phyloP scores from a whole-genome alignment of 2,113 vertebrate species.

The Climacteris rufus region DNA sequence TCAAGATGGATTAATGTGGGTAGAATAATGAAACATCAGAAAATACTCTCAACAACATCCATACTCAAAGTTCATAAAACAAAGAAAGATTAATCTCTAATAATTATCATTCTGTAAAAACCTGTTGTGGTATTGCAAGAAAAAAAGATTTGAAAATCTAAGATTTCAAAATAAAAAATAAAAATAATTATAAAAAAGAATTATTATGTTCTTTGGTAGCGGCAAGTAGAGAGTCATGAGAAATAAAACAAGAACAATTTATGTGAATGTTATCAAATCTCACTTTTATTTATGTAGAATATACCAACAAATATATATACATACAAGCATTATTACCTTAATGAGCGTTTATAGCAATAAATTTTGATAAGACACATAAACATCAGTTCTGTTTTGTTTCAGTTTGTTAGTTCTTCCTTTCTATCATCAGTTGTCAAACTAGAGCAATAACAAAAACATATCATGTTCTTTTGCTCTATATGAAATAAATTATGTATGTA shows the following conservation, averaged over 20 bases:
- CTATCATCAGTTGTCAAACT: not conserved
- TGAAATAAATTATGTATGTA: not conserved
- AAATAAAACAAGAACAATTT: not conserved
- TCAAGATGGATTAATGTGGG: not conserved
- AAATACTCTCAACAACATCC: not conserved
- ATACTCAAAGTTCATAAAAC: not conserved
- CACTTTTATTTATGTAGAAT: not conserved
- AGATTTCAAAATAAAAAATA: not conserved
- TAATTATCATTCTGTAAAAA: not conserved
- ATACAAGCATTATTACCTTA: not conserved
- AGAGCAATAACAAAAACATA: accelerated
- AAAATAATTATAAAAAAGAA: not conserved
- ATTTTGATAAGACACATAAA: not conserved
- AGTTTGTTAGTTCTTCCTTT: not conserved
- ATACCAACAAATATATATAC: not conserved
- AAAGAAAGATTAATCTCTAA: not conserved
- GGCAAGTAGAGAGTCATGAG: not conserved
- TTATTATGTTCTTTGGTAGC: not conserved
- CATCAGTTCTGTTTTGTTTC: not conserved
- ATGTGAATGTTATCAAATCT: not conserved
- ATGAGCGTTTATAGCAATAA: not conserved
- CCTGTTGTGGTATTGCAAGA: not conserved
- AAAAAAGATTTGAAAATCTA: not conserved
- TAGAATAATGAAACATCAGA: not conserved
- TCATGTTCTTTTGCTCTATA: not conserved